Evolutionary conservation across 2,113 vertebrate genomes (phyloP).

Genomic region (Microcebus griseorufus): DNA sequence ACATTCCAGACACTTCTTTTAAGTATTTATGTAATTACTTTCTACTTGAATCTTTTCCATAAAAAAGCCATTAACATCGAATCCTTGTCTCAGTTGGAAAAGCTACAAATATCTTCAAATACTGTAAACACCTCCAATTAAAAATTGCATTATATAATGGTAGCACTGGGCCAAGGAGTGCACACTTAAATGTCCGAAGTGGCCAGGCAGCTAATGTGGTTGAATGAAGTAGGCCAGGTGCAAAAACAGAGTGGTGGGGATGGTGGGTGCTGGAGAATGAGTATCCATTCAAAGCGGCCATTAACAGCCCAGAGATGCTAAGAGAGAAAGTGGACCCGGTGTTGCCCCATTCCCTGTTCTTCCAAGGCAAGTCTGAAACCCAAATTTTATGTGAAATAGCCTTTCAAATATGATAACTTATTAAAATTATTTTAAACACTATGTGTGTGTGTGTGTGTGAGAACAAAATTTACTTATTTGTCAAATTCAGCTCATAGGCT

Average conservation of each 20-base stretch:
- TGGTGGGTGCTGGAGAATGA: not conserved
- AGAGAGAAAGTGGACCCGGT: not conserved
- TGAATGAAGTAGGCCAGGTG: not conserved
- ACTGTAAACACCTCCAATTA: not conserved
- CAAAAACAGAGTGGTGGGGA: not conserved
- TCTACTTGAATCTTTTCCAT: slow-evolving; percentile 34
- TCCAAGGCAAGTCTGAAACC: slow-evolving; percentile 25
- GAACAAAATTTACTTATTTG: not conserved
- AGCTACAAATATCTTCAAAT: slow-evolving; percentile 54
- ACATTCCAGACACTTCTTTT: slow-evolving; percentile 47
- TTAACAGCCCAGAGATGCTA: not conserved
- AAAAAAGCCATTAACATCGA: slow-evolving; percentile 14
- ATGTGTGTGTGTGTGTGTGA: not conserved
- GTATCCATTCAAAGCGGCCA: not conserved
- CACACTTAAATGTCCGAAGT: not conserved
- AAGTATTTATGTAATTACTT: slow-evolving; percentile 59
- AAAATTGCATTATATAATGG: not conserved
- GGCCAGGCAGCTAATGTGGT: not conserved
- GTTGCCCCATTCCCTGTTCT: not conserved
- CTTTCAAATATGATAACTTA: slow-evolving; percentile 8
- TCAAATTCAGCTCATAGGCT: slow-evolving; percentile 1
- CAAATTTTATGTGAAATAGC: slow-evolving; percentile 38
- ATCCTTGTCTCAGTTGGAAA: slow-evolving; percentile 40
- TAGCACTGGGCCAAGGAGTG: not conserved
- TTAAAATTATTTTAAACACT: slow-evolving; percentile 45